Percentiles rank a stretch among this genome's conserved stretches.
Evolutionary conservation across 2,888 invertebrate species (phyloP).

Genomic region (Epistrophe eligans): DNA sequence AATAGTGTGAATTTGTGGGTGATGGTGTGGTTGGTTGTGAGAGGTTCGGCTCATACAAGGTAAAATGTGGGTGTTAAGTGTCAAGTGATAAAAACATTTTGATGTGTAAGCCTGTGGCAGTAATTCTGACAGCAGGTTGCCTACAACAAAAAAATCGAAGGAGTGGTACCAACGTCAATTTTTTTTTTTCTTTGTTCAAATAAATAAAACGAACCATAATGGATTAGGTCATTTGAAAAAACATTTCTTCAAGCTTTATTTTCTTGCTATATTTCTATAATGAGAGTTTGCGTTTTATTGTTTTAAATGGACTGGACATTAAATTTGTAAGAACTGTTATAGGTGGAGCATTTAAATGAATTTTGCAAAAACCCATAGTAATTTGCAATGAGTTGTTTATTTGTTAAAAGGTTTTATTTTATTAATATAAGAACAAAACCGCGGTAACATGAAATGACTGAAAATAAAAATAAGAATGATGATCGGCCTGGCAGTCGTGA

Average conservation of each 20-base stretch:
- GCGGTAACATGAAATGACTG: no score
- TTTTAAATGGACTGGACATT: conserved; percentile 37
- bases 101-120: conserved; percentile 52
- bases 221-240: conserved; percentile 55
- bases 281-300: conserved; percentile 29
- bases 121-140: conserved; percentile 60
- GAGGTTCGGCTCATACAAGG: background rate
- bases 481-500: no score
- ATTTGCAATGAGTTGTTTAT: background rate
- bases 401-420: background rate
- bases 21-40: background rate
- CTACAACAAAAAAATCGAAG: conserved; percentile 20
- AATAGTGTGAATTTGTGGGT: conserved; percentile 3
- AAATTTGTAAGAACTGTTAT: background rate
- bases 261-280: background rate
- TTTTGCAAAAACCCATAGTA: conserved; percentile 2
- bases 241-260: conserved; percentile 33
- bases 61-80: conserved; percentile 60
- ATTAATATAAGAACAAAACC: no score
- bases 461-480: no score
- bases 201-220: conserved; percentile 25
- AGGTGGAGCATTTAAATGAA: conserved; percentile 20
- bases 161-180: conserved; percentile 26
- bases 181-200: background rate
- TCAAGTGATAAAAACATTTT: conserved; percentile 58